A percentile compares a stretch with the other conserved stretches of the same genome.
Evolutionary conservation across 2,888 invertebrate species (phyloP).

Genomic region (Magallana nippona): DNA sequence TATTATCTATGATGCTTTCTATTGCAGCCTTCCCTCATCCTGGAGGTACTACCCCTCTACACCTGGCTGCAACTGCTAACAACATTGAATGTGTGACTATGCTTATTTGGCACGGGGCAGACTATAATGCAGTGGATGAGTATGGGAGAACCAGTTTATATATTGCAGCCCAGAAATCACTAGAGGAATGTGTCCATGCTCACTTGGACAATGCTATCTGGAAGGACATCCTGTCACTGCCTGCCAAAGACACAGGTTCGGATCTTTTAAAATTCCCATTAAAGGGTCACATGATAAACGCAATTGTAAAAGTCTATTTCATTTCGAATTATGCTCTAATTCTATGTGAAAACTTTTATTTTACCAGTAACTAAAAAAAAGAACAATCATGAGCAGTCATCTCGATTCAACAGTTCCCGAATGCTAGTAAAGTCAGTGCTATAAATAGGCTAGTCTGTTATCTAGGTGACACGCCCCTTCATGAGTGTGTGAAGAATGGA

Average conservation of each 20-base stretch:
- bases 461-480: constrained; percentile 76
- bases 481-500: constrained; percentile 75
- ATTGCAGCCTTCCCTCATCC: constrained; percentile 73
- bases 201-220: constrained; percentile 77
- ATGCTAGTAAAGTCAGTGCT: too few relatives aligned
- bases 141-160: constrained; percentile 75
- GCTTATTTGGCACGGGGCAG: constrained; percentile 77
- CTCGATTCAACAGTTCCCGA: too few relatives aligned
- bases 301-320: too few relatives aligned
- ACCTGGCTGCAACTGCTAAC: constrained; percentile 74
- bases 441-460: background rate
- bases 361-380: too few relatives aligned
- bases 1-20: background rate
- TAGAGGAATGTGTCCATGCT: constrained; percentile 71
- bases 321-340: too few relatives aligned
- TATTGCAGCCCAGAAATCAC: constrained; percentile 73
- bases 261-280: background rate
- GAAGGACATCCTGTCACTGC: constrained; percentile 77
- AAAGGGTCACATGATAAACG: too few relatives aligned
- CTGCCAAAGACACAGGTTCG: constrained; percentile 71
- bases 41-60: constrained; percentile 77
- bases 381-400: too few relatives aligned
- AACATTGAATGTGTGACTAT: constrained; percentile 74
- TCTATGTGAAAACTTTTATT: too few relatives aligned
- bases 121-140: constrained; percentile 78